Conservation (phyloP, 2,888 invertebrate genomes). For the Griposia aprilina region DNA sequence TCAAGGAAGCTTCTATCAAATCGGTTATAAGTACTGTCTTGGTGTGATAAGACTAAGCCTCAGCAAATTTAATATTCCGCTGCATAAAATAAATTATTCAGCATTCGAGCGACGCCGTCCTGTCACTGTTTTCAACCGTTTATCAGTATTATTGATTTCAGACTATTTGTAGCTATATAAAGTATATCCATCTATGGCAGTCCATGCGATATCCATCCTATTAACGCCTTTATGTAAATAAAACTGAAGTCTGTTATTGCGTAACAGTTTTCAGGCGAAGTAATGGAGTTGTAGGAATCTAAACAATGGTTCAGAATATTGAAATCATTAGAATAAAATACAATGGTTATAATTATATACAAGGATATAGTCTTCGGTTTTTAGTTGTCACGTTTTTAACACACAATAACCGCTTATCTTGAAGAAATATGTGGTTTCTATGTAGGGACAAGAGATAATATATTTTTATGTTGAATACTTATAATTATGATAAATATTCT, state of each 20-base stretch:
- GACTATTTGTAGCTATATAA: constrained; percentile 39
- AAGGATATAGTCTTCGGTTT: neutral
- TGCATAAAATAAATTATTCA: constrained; percentile 23
- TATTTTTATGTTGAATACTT: neutral
- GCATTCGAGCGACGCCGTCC: constrained; percentile 56
- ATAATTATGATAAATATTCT: neutral
- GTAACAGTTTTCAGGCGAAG: neutral
- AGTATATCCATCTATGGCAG: constrained; percentile 1
- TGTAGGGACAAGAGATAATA: neutral
- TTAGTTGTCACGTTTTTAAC: constrained; percentile 2
- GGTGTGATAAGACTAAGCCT: neutral
- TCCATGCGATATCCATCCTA: constrained; percentile 7
- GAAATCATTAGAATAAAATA: constrained; percentile 23
- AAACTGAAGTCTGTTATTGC: neutral
- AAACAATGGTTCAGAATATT: constrained; percentile 19
- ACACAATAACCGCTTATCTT: neutral
- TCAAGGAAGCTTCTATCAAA: neutral
- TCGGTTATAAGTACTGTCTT: neutral
- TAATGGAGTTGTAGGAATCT: constrained; percentile 1
- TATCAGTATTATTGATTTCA: constrained; percentile 72
- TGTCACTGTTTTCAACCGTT: constrained; percentile 62
- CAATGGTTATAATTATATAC: constrained; percentile 4
- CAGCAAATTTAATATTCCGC: neutral
- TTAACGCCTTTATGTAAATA: constrained; percentile 6
- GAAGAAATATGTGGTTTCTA: constrained; percentile 1